phyloP scores from a whole-genome alignment of 2,888 invertebrate species.

The Pediacus dermestoides region DNA sequence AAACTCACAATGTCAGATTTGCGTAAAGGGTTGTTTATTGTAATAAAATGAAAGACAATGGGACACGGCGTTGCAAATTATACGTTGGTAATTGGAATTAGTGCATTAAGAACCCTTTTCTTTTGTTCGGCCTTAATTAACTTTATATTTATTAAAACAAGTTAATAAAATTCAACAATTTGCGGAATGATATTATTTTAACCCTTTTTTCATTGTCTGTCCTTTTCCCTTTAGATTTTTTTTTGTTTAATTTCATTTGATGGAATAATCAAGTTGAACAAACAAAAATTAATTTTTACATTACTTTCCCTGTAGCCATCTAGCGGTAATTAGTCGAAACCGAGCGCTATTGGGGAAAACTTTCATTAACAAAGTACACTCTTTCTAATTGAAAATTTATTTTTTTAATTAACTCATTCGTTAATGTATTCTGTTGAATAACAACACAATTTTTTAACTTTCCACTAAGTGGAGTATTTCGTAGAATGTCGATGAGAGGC shows the following conservation, averaged over 20 bases:
- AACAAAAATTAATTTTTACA: slow-evolving; percentile 32
- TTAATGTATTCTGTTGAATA: slow-evolving; percentile 21
- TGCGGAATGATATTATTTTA: no score
- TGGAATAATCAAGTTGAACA: slow-evolving; percentile 28
- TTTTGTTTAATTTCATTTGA: slow-evolving; percentile 22
- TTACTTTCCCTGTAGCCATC: slow-evolving; percentile 30
- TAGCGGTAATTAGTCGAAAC: slow-evolving; percentile 39
- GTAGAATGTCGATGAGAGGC: no score
- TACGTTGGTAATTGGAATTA: slow-evolving; percentile 36
- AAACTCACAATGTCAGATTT: slow-evolving; percentile 20
- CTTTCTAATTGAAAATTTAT: slow-evolving; percentile 43
- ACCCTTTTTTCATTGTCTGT: no score
- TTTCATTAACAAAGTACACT: slow-evolving; percentile 44
- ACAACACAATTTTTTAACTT: slow-evolving; percentile 1
- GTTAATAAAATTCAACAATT: no score
- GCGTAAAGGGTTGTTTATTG: slow-evolving; percentile 35
- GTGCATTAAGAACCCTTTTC: slow-evolving; percentile 33
- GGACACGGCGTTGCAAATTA: slow-evolving; percentile 31
- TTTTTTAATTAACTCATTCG: slow-evolving; percentile 41
- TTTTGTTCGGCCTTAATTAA: no score
- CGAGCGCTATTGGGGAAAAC: slow-evolving; percentile 32
- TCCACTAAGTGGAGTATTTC: no score
- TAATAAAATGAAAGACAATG: slow-evolving; percentile 32
- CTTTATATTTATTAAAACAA: no score
- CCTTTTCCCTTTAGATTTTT: no score